Evolutionary conservation across 1,140 invertebrate genomes (phyloP), one percentile per base, ranked within the genome.

Genomic region (Lethrus apterus): DNA sequence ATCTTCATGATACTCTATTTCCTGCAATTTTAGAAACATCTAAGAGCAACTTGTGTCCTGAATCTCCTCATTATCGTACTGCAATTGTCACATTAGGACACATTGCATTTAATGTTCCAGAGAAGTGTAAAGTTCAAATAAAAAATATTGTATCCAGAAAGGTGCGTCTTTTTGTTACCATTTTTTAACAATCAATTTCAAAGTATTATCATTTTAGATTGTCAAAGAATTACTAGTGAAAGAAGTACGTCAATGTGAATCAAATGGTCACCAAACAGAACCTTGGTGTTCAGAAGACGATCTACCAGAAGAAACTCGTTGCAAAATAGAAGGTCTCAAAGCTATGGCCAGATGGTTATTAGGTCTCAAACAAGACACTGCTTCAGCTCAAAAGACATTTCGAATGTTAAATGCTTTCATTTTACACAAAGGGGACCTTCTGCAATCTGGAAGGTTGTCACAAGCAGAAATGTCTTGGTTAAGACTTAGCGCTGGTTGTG

Each of bases 311-410:
- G 90, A 94, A 66, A 95, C 92, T 0, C 78, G 86, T 43, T 93
- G 90, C 65, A 94, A 95, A 73, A 77, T 95, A 46, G 92, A 96
- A 70, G 93, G 89, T 0, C 77, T 98, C 51, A 98, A 98, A 66
- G 84, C 93, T 47, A 93, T 98, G 82, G 92, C 92, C 1, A 77
- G 94, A 19, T 98, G 94, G 93, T 70, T 98, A 9, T 68, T 96
- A 21, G 94, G 93, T 0, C 67, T 97, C 4, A 94, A 93, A 69
- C 81, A 81, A 35, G 86, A 93, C 58, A 83, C 83, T 48, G 77
- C 91, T 26, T 90, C 90, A 1, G 91, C 90, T 0, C 88, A 91
- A 63, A 95, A 95, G 64, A 97, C 93, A 7, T 89, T 98, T 65
- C 76, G 92, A 34, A 66, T 66, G 64, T 45, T 66, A 31, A 66